Percentiles rank a stretch among this genome's conserved stretches.
Conservation (phyloP, 1,140 invertebrate genomes). For the Heliconius melpomene region DNA sequence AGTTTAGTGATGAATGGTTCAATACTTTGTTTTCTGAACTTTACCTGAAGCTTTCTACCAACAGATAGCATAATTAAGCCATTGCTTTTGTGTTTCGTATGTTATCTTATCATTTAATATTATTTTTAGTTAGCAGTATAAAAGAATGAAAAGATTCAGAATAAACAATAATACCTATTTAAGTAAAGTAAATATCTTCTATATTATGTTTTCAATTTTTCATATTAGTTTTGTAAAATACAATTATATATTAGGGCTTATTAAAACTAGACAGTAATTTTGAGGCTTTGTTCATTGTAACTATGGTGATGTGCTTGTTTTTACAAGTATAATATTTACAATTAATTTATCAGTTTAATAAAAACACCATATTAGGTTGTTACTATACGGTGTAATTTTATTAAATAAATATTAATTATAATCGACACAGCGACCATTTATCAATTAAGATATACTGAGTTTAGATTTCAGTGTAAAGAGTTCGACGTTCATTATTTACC, state of each 20-base stretch:
- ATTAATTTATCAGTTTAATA: too few relatives aligned
- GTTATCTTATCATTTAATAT: background rate
- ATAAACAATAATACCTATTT: background rate
- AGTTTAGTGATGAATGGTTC: background rate
- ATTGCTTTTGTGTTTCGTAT: background rate
- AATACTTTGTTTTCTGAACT: background rate
- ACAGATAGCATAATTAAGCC: background rate
- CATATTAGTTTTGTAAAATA: too few relatives aligned
- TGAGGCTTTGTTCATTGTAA: too few relatives aligned
- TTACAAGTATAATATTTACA: too few relatives aligned
- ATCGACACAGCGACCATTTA: background rate
- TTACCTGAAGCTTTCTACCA: background rate
- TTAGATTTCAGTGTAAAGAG: constrained; percentile 3
- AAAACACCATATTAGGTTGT: too few relatives aligned
- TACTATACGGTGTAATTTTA: background rate
- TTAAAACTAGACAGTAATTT: too few relatives aligned
- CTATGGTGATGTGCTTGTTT: too few relatives aligned
- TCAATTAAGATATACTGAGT: constrained; percentile 4
- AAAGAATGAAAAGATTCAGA: background rate
- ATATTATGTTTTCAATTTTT: too few relatives aligned
- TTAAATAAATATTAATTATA: constrained; percentile 1
- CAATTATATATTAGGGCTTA: too few relatives aligned
- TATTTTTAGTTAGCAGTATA: background rate
- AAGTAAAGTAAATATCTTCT: too few relatives aligned
- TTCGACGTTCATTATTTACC: constrained; percentile 13